These are phyloP conservation scores for Doryteuthis pealeii DNA, from an alignment of 1,140 invertebrate genomes.

Conservation along the genomic window DNA sequence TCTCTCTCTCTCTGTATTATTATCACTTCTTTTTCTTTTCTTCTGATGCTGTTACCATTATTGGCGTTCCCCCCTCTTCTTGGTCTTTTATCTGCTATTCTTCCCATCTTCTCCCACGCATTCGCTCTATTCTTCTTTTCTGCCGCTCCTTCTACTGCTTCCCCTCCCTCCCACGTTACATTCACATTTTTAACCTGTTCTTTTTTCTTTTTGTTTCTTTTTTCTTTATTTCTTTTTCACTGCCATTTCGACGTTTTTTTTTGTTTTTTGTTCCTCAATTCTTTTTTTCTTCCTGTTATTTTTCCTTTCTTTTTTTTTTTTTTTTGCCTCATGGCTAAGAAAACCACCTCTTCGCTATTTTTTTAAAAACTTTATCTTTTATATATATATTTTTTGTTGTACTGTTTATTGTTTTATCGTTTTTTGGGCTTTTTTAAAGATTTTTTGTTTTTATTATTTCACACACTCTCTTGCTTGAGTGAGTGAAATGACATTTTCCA, in stretches of 20 bases:
- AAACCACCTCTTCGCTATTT: too few relatives aligned
- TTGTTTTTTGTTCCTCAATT: neutral
- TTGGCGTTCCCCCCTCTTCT: neutral
- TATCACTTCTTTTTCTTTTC: neutral
- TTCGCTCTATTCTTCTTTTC: neutral
- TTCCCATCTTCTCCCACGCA: neutral
- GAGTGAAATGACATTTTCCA: too few relatives aligned
- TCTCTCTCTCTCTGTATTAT: too few relatives aligned
- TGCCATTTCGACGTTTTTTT: neutral
- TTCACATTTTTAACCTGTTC: neutral
- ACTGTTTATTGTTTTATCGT: too few relatives aligned
- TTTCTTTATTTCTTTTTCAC: neutral
- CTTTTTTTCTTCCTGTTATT: neutral
- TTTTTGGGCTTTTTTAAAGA: too few relatives aligned
- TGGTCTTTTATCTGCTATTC: neutral
- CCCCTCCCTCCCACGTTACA: neutral
- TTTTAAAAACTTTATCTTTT: too few relatives aligned
- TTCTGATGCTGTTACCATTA: neutral
- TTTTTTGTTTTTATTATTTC: too few relatives aligned
- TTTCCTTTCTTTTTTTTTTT: neutral
- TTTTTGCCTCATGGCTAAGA: too few relatives aligned
- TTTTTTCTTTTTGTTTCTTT: neutral
- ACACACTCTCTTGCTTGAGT: too few relatives aligned
- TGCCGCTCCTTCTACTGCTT: neutral
- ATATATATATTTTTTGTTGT: too few relatives aligned